Conservation (phyloP, 2,113 vertebrate species). For the Oreochromis tanganicae region DNA sequence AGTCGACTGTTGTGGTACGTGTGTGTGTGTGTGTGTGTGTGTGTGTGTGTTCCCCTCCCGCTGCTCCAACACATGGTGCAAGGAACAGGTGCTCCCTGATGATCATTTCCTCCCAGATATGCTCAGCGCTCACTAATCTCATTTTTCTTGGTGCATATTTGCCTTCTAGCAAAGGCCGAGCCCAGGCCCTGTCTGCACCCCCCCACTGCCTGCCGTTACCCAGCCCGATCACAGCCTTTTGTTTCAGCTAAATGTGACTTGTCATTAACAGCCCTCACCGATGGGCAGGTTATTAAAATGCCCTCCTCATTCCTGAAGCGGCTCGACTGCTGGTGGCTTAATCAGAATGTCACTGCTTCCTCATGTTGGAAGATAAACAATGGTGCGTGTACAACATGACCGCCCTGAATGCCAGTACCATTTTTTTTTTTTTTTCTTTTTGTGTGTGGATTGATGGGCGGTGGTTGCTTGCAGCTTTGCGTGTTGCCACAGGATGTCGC, state of each 20-base stretch:
- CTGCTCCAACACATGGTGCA: slow-evolving; percentile 25
- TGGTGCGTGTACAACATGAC: neutral
- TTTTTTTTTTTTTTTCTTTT: neutral
- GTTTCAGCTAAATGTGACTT: neutral
- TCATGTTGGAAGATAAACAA: slow-evolving; percentile 2
- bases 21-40: neutral
- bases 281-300: neutral
- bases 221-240: slow-evolving; percentile 35
- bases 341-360: neutral
- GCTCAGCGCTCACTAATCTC: neutral
- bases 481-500: neutral
- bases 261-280: neutral
- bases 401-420: neutral
- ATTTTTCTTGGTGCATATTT: neutral
- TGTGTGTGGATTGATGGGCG: slow-evolving; percentile 53
- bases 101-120: neutral
- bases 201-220: slow-evolving; percentile 1
- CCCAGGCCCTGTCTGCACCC: neutral
- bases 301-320: neutral
- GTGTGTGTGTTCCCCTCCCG: neutral
- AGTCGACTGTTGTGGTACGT: neutral
- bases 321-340: neutral
- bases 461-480: slow-evolving; percentile 47
- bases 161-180: neutral
- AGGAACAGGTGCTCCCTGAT: slow-evolving; percentile 51